Evolutionary conservation across 2,888 invertebrate genomes (phyloP), one percentile per base, ranked within the genome.

Genomic region (Platycnemis pennipes): DNA sequence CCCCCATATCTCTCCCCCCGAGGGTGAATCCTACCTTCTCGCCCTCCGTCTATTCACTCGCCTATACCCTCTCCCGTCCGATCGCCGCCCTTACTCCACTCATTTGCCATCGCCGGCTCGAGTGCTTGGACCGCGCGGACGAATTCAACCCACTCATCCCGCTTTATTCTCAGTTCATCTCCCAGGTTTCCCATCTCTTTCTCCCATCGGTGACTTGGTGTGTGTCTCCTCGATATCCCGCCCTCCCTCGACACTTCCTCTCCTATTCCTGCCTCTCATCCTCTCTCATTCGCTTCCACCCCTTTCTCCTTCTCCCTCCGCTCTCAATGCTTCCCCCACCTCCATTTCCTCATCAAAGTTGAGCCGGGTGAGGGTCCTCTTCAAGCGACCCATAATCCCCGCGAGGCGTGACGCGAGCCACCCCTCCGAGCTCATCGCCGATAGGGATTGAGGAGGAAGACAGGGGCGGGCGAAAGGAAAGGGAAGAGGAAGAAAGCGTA

Each of bases 121-220:
- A 11, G 31, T n/a, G 45, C 44, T 44, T n/a, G n/a, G 88, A 26
- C 45, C 88, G 46, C 56, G 42, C 91, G 42, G 26, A 44, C 56
- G 42, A 53, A 89, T 56, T 53, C 56, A 53, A 26, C 56, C 49
- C 88, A 88, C 89, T 89, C 89, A 89, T 89, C 56, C 89, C 89
- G 56, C 89, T 56, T 89, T 89, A 89, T 89, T 89, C 89, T 89
- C 89, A 56, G 56, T 89, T 89, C 89, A 53, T 56, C 89, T 46
- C 89, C 56, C 89, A 63, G n/a, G 19, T n/a, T 26, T 63, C 63
- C 22, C 63, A 77, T 77, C 77, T 77, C 31, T 77, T n/a, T 63
- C 19, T 16, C 37, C 37, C 3, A 8, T 2, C 11, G 77, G 31
- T 37, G 31, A 3, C 8, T 13, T 31, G 13, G 77, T 77, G 11